phyloP scores from a whole-genome alignment of 2,888 invertebrate genomes.

The Noctua comes region DNA sequence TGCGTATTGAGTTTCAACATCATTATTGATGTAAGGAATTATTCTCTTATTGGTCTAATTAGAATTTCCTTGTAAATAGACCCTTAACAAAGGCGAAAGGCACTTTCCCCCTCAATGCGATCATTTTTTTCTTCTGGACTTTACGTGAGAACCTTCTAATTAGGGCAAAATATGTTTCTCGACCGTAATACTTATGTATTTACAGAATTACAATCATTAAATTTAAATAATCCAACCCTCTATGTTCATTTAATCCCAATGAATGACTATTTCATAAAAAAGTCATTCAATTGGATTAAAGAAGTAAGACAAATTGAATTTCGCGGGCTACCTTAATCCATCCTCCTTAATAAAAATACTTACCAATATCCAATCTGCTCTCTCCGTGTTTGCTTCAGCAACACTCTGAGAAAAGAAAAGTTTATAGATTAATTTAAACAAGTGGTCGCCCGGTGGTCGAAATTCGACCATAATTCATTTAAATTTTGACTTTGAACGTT shows the following conservation, averaged over 20 bases:
- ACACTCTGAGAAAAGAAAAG: constrained; percentile 30
- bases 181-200: not conserved
- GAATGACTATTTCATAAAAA: not conserved
- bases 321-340: not conserved
- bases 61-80: constrained; percentile 24
- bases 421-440: not conserved
- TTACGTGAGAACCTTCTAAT: too few relatives aligned
- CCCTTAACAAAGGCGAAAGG: too few relatives aligned
- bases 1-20: constrained; percentile 55
- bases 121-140: too few relatives aligned
- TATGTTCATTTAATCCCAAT: not conserved
- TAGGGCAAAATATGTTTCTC: not conserved
- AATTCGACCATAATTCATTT: too few relatives aligned
- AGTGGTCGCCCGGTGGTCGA: too few relatives aligned
- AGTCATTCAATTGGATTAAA: not conserved
- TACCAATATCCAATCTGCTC: constrained; percentile 11
- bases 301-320: not conserved
- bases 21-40: constrained; percentile 61
- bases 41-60: constrained; percentile 57
- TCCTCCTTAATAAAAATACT: not conserved
- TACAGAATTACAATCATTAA: not conserved
- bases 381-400: not conserved
- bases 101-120: too few relatives aligned
- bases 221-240: too few relatives aligned
- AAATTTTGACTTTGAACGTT: too few relatives aligned